These are phyloP conservation scores for Acanthosoma haemorrhoidale DNA, from an alignment of 2,888 invertebrate species.

Conservation along the genomic window DNA sequence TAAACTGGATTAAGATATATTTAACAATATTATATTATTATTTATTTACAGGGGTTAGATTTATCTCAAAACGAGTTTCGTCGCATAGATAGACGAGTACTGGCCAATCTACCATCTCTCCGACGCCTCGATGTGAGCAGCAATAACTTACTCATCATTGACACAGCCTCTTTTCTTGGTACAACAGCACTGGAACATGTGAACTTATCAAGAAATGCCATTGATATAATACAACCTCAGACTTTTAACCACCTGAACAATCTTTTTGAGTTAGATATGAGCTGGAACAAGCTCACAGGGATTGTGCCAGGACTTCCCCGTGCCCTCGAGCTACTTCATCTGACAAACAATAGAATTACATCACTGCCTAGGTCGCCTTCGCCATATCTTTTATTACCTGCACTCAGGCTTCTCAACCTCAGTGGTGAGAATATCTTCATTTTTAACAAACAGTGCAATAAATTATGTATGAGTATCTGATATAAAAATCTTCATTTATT, in stretches of 20 bases:
- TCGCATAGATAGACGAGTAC: constrained; percentile 63
- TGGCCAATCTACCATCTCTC: constrained; percentile 68
- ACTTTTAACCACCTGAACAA: constrained; percentile 69
- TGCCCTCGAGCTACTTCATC: constrained; percentile 67
- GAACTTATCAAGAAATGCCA: constrained; percentile 70
- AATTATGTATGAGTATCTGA: too few relatives aligned
- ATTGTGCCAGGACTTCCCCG: constrained; percentile 71
- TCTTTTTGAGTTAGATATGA: constrained; percentile 72
- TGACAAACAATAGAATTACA: constrained; percentile 65
- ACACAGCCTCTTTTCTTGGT: constrained; percentile 67
- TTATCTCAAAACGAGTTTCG: constrained; percentile 69
- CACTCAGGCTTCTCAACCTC: constrained; percentile 66
- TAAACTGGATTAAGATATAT: too few relatives aligned
- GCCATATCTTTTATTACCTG: constrained; percentile 65
- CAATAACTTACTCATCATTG: constrained; percentile 64
- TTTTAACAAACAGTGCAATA: too few relatives aligned
- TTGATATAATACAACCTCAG: constrained; percentile 65
- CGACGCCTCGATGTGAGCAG: constrained; percentile 70
- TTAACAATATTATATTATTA: too few relatives aligned
- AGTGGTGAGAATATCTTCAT: constrained; percentile 47
- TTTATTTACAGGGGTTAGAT: constrained; percentile 62
- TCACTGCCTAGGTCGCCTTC: constrained; percentile 60
- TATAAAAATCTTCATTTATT: too few relatives aligned
- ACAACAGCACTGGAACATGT: constrained; percentile 69
- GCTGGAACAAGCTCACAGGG: constrained; percentile 57